A percentile compares a stretch with the other conserved stretches of the same genome.
Evolutionary conservation across 2,888 invertebrate genomes (phyloP).

Genomic region (Epinotia brunnichana): DNA sequence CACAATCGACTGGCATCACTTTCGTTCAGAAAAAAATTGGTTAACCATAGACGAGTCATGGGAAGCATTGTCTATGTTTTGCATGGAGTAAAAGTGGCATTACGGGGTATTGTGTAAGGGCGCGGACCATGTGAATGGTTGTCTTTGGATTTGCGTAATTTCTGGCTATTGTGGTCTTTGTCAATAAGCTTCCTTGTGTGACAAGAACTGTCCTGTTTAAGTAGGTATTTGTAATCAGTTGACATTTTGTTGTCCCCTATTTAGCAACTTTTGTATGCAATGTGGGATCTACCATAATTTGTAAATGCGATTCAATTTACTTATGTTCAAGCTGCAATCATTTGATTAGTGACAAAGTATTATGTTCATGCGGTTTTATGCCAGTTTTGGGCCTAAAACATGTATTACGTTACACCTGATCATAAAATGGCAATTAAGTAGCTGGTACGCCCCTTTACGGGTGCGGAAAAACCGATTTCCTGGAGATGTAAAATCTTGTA

Average conservation of each 20-base stretch:
- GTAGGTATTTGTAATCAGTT: not conserved
- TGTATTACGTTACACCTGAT: no score
- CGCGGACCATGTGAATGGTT: conserved; percentile 38
- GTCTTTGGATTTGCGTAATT: conserved; percentile 40
- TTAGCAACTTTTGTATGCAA: not conserved
- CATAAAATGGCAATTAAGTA: no score
- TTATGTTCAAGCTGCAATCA: no score
- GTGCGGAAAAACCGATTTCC: no score
- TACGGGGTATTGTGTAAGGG: conserved; percentile 43
- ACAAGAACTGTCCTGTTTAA: not conserved
- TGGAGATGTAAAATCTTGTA: no score
- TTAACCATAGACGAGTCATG: conserved; percentile 33
- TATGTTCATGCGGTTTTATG: no score
- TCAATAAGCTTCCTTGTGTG: conserved; percentile 26
- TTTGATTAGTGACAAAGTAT: no score
- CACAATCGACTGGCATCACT: conserved; percentile 39
- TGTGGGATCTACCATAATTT: not conserved
- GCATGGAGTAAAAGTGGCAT: conserved; percentile 46
- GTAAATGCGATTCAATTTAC: not conserved
- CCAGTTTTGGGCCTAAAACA: no score
- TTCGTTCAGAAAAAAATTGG: conserved; percentile 32
- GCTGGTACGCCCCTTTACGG: no score
- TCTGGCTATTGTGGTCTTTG: conserved; percentile 41
- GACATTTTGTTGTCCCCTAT: not conserved
- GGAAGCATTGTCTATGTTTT: conserved; percentile 45